These are phyloP conservation scores for Thera obeliscata DNA, from an alignment of 2,888 invertebrate species.

Conservation along the genomic window DNA sequence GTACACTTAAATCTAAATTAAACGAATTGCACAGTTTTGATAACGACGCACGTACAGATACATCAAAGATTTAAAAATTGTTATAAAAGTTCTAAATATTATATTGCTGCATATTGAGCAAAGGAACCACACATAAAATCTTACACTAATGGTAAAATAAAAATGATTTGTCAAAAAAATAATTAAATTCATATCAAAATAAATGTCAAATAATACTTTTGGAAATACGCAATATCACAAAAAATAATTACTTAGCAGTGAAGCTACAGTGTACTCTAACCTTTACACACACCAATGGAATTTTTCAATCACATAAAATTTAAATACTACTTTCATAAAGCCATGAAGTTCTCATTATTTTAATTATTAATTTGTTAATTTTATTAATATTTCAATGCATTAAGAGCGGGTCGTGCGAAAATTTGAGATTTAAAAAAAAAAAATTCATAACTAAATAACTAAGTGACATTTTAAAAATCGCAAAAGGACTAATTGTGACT, in stretches of 20 bases:
- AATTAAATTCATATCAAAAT: slow-evolving; percentile 20
- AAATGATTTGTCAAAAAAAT: slow-evolving; percentile 8
- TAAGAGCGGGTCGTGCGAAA: no score
- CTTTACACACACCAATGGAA: slow-evolving; percentile 16
- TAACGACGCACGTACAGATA: background rate
- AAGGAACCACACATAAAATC: slow-evolving; percentile 21
- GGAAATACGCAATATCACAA: slow-evolving; percentile 38
- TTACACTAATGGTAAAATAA: slow-evolving; percentile 17
- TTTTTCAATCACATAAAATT: slow-evolving; percentile 2
- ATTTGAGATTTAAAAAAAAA: no score
- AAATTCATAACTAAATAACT: no score
- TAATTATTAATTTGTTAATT: background rate
- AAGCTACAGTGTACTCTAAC: slow-evolving; percentile 11
- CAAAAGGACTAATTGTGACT: no score
- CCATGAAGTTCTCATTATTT: background rate
- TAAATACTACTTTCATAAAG: background rate
- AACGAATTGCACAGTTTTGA: background rate
- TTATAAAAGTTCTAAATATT: background rate
- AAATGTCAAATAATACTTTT: slow-evolving; percentile 43
- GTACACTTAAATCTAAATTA: background rate
- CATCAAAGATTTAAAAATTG: background rate
- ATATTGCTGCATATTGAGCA: slow-evolving; percentile 30
- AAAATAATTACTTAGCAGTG: slow-evolving; percentile 19
- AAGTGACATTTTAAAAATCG: no score
- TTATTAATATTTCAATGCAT: background rate